Base-by-base conservation (phyloP, 2,888 invertebrate species). In the Cataglyphis rosenhaueri region DNA sequence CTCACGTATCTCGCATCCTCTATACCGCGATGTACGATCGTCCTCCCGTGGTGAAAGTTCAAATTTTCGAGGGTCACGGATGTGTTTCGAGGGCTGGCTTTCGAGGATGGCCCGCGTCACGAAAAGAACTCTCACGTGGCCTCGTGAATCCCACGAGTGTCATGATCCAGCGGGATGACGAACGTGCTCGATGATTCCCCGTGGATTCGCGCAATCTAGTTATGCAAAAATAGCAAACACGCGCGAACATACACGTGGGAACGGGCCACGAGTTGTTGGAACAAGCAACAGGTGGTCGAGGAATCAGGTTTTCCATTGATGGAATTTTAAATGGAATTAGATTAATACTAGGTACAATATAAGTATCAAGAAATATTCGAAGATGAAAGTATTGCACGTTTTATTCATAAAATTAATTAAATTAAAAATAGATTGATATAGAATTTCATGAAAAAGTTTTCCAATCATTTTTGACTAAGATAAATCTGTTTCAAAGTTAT, bases 1-100 rank as follows among this genome's bases (percentile, higher is more conserved):
- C 82, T 83, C 85, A 78, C 83, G 78, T 84, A 84, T 81, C 74
- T 79, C 15, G 38, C 84, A 82, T 61, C 32, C 38, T 62, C 68
- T 70, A 29, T 55, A 57, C 44, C 74, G 66, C 74, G 61, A 83
- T 35, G 65, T 64, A 82, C 52, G 66, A 66, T 64, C 78, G 79
- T 86, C 81, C 76, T 48, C 35, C 70, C 81, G 48, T 78, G 84
- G 89, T 90, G 89, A 89, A 89, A 89, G 89, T 89, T 86, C 89
- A 81, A 89, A 89, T 89, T 90, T 89, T 89, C 86, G 89, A 66
- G 82, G 87, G 78, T 79, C 74, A 79, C 57, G 66, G 29, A 57
- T 73, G 35, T 68, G 57, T 35, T 25, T 55, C n/a, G 65, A n/a
- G 65, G 29, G 38, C 38, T 44, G 44, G 21, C 59, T 79, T 79